These are phyloP conservation scores for Danaus chrysippus DNA, from an alignment of 2,888 invertebrate genomes.

Conservation along the genomic window DNA sequence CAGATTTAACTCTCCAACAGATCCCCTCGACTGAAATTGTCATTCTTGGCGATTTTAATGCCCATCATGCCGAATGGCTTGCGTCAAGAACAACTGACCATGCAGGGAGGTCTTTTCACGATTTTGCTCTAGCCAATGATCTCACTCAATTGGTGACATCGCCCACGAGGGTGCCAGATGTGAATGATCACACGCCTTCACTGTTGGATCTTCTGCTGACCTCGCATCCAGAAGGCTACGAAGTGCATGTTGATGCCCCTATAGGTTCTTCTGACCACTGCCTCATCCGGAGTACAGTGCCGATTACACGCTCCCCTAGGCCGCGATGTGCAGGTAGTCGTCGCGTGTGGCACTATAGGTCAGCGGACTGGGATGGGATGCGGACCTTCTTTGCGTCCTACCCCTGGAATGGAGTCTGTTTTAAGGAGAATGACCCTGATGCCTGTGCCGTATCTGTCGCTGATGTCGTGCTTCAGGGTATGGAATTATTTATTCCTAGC, in stretches of 20 bases:
- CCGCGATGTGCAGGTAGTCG: not conserved
- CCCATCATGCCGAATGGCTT: slow-evolving; percentile 3
- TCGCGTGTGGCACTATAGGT: not conserved
- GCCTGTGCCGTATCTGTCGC: slow-evolving; percentile 3
- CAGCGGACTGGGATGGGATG: not conserved
- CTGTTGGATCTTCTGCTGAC: slow-evolving; percentile 10
- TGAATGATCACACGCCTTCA: slow-evolving; percentile 8
- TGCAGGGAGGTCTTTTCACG: slow-evolving; percentile 9
- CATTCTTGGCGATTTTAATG: slow-evolving; percentile 5
- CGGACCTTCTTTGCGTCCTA: not conserved
- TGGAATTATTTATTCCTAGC: slow-evolving; percentile 6
- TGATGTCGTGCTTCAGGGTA: slow-evolving; percentile 7
- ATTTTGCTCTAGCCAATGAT: slow-evolving; percentile 5
- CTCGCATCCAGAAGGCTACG: slow-evolving; percentile 1
- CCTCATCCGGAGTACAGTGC: not conserved
- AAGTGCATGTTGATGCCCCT: not conserved
- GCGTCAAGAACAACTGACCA: slow-evolving; percentile 8
- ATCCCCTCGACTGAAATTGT: slow-evolving; percentile 11
- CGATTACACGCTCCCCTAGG: not conserved
- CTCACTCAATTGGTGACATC: slow-evolving; percentile 5
- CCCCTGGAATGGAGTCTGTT: not conserved
- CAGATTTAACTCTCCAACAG: slow-evolving; percentile 2
- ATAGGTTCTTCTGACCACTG: not conserved
- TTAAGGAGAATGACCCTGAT: slow-evolving; percentile 9
- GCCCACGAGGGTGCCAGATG: slow-evolving; percentile 8